Base-by-base conservation (phyloP, 2,888 invertebrate species). In the Morpho helenor region DNA sequence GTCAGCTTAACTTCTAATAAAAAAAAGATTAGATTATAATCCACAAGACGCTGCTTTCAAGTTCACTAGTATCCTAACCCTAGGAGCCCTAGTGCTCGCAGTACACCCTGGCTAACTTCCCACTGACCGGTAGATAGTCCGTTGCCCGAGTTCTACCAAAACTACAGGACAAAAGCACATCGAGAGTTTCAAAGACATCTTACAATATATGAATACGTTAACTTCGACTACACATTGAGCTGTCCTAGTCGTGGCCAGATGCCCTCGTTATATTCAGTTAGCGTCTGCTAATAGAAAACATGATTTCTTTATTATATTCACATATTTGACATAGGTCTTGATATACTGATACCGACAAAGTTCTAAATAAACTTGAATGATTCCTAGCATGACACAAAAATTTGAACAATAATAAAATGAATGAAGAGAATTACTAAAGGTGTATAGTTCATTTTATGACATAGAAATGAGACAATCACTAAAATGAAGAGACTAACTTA, bases 81-180 rank as follows among this genome's bases (percentile, higher is more conserved):
- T 84, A 86, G 84, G 86, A 87, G 84, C 84, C 81, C 39, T 23
- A 51, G 31, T 31, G 31, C 31, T 31, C 31, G 31, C 31, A 31
- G 46, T 73, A 71, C 64, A 69, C 69, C 75, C 67, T 67, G 41
- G 45, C 52, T 44, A 40, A 41, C 64, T 59, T 66, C 68, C 49
- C 58, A 53, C 66, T 49, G 43, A 47, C 52, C 58, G 52, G 43
- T 23, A 48, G 47, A 46, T 41, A 48, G 23, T 42, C 49, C 60
- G 46, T 59, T 66, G 77, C 73, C 76, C 75, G 69, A 73, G 74
- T 68, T 75, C 84, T 80, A 82, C 76, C 78, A 73, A 74, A 68
- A 76, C 88, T 88, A 88, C 81, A 80, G 86, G 84, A 87, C 84
- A 80, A 74, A 89, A 89, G 89, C 89, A 89, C 88, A 89, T 81